A percentile compares a stretch with the other conserved stretches of the same genome.
Evolutionary conservation across 2,797 vertebrate genomes (phyloP).

Genomic region (Brachyrhaphis roseni): DNA sequence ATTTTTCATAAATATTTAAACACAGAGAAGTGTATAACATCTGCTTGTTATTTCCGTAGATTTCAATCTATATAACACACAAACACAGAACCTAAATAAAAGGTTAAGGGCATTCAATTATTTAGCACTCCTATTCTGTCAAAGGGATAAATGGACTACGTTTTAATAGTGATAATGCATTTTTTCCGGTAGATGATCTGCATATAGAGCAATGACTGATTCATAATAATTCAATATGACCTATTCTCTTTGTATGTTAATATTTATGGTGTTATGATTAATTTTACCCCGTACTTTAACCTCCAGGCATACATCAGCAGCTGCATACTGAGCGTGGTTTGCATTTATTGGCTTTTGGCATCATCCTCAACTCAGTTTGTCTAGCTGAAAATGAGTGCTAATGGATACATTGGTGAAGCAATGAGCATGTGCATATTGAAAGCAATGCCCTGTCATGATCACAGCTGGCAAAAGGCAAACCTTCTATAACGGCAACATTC

Average conservation of each 20-base stretch:
- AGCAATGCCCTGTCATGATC: constrained; percentile 71
- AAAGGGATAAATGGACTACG: constrained; percentile 74
- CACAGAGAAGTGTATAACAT: background rate
- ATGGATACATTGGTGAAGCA: constrained; percentile 68
- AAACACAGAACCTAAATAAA: constrained; percentile 30
- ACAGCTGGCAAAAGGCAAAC: constrained; percentile 64
- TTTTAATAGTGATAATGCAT: constrained; percentile 67
- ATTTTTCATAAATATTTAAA: background rate
- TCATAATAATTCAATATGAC: constrained; percentile 64
- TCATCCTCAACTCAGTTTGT: constrained; percentile 64
- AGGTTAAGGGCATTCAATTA: constrained; percentile 62
- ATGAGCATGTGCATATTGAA: constrained; percentile 74
- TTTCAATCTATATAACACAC: constrained; percentile 22
- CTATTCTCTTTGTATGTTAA: constrained; percentile 74
- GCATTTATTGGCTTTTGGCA: constrained; percentile 62
- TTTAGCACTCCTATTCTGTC: constrained; percentile 58
- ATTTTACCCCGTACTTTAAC: constrained; percentile 71
- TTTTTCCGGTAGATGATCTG: constrained; percentile 67
- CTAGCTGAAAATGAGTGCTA: constrained; percentile 70
- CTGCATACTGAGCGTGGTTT: constrained; percentile 57
- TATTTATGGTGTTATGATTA: constrained; percentile 81
- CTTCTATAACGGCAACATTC: constrained; percentile 46
- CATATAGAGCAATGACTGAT: constrained; percentile 77
- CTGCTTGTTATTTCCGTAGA: constrained; percentile 20
- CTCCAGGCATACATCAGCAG: constrained; percentile 63